phyloP scores from a whole-genome alignment of 2,113 vertebrate species.

The Triplophysa tibetana region DNA sequence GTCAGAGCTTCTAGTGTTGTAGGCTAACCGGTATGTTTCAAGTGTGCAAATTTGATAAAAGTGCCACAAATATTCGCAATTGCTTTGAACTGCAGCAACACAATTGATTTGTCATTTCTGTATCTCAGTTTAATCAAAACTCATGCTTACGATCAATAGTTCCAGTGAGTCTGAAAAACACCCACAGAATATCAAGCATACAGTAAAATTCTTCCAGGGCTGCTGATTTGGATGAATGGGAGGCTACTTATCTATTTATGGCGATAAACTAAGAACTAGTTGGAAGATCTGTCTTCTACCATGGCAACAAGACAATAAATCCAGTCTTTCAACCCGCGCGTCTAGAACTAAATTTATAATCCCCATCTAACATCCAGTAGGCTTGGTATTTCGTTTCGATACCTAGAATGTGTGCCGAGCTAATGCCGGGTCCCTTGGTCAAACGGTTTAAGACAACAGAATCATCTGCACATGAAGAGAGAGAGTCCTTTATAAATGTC shows the following conservation, averaged over 20 bases:
- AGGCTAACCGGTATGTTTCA: constrained; percentile 32
- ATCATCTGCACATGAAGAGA: constrained; percentile 50
- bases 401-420: constrained; percentile 35
- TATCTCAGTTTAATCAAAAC: constrained; percentile 51
- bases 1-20: neutral
- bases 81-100: constrained; percentile 26
- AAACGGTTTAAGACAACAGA: constrained; percentile 44
- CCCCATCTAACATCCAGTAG: constrained; percentile 34
- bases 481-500: constrained; percentile 55
- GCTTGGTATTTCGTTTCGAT: constrained; percentile 24
- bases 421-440: constrained; percentile 32
- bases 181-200: constrained; percentile 28
- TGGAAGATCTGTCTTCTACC: constrained; percentile 59
- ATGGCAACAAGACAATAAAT: constrained; percentile 63
- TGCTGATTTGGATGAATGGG: constrained; percentile 55
- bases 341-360: constrained; percentile 31
- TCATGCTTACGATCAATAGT: constrained; percentile 41
- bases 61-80: constrained; percentile 33
- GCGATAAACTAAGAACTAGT: constrained; percentile 61
- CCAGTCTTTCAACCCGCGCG: constrained; percentile 53
- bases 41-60: constrained; percentile 32
- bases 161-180: constrained; percentile 43
- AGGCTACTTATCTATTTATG: constrained; percentile 63
- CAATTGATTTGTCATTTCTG: constrained; percentile 48
- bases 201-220: constrained; percentile 32